phyloP scores from a whole-genome alignment of 2,113 vertebrate species.

The Mugil cephalus region DNA sequence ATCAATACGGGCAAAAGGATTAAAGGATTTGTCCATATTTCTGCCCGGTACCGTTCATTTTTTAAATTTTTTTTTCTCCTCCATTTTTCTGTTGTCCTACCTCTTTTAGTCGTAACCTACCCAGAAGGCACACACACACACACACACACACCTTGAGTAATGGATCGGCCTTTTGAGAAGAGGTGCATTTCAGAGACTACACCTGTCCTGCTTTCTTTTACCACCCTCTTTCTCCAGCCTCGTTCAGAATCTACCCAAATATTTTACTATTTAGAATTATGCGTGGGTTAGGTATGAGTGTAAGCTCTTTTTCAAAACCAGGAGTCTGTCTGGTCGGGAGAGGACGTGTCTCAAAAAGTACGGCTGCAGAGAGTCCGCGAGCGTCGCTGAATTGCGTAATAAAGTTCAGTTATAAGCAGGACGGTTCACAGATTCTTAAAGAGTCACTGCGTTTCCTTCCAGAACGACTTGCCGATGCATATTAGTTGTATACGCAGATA shows the following conservation, averaged over 20 bases:
- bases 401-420: too few species aligned
- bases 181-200: conserved; percentile 48
- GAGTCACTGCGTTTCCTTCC: too few species aligned
- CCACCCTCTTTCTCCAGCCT: neutral
- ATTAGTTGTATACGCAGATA: conserved; percentile 1
- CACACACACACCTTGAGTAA: conserved; percentile 4
- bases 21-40: neutral
- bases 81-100: conserved; percentile 27
- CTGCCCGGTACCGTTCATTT: neutral
- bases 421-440: too few species aligned
- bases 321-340: too few species aligned
- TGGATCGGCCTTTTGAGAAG: conserved; percentile 23
- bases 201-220: conserved; percentile 50
- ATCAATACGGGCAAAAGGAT: neutral
- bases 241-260: too few species aligned
- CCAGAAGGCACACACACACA: conserved; percentile 51
- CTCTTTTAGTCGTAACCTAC: conserved; percentile 62
- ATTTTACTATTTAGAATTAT: too few species aligned
- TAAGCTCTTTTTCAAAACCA: too few species aligned
- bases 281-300: too few species aligned
- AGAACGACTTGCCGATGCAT: neutral
- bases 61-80: neutral
- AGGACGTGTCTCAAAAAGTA: too few species aligned
- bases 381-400: too few species aligned
- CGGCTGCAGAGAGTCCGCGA: too few species aligned